These are phyloP conservation scores for Phania funesta DNA, from an alignment of 2,888 invertebrate species.

Conservation along the genomic window DNA sequence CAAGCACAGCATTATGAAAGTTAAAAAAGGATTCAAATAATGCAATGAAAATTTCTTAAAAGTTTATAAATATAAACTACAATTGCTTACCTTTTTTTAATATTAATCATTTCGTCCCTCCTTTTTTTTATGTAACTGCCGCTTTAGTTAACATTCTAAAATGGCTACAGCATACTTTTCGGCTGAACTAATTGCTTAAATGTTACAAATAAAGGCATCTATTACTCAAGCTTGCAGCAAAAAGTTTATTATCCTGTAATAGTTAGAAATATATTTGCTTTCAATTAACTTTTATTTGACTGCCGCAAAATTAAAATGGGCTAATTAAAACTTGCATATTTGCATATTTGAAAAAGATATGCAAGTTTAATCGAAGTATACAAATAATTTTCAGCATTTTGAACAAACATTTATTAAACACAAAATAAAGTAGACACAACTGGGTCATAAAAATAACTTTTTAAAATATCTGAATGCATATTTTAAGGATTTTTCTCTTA, in stretches of 20 bases:
- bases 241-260: not conserved
- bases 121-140: not conserved
- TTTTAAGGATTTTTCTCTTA: conserved; percentile 26
- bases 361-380: not conserved
- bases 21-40: too few relatives aligned
- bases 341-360: not conserved
- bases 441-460: conserved; percentile 33
- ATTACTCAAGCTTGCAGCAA: conserved; percentile 27
- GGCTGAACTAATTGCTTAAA: not conserved
- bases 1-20: not conserved
- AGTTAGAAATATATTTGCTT: conserved; percentile 29
- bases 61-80: too few relatives aligned
- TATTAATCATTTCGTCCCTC: too few relatives aligned
- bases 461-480: conserved; percentile 34
- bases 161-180: conserved; percentile 8
- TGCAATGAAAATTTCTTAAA: too few relatives aligned
- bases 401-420: conserved; percentile 19
- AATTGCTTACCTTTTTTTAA: too few relatives aligned
- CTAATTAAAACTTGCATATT: conserved; percentile 50
- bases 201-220: not conserved
- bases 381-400: conserved; percentile 23
- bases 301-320: conserved; percentile 17
- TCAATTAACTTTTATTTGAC: conserved; percentile 33
- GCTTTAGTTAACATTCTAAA: not conserved
- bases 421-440: conserved; percentile 20